Evolutionary conservation across 2,888 invertebrate species (phyloP), one percentile per base, ranked within the genome.

Genomic region (Cotesia congregata): DNA sequence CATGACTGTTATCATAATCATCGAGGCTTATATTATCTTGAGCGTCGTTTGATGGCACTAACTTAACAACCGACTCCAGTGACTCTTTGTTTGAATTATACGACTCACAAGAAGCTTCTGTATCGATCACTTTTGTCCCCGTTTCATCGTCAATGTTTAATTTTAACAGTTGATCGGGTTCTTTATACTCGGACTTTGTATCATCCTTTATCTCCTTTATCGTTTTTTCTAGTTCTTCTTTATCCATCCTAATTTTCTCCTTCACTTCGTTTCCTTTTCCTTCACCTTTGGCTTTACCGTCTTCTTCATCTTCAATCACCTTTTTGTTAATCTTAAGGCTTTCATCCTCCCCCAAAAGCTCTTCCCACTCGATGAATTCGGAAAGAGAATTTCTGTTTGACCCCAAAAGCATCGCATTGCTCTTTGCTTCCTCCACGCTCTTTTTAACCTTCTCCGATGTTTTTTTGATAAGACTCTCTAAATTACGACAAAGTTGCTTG

Each of bases 401-500:
- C 9, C 75, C 78, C n/a, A 50, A 6, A 7, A 50, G 12, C 50
- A 50, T 50, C 50, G 15, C 20, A 12, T 71, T 62, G 41, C 61
- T 76, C 50, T 6, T 72, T 68, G 15, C 61, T 67, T 61, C 77
- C 30, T 2, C 50, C 50, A 50, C 50, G 12, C 50, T 61, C 70
- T 59, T 67, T 61, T 60, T 75, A 41, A 40, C 72, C 7, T 38
- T 81, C 79, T 64, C 77, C 72, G 40, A 84, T 76, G 74, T 85
- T 81, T 38, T 84, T 67, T 85, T 80, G 9, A 88, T 85, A 20
- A 88, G 81, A 75, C 85, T 84, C 71, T 87, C 88, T 67, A 88
- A 79, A 79, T 88, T 86, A 78, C 84, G 84, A 74, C 88, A 88
- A n/a, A 88, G 81, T 59, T 85, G 83, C 38, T 81, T 83, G 73